Conservation (phyloP, 2,888 invertebrate genomes). For the Tinea semifulvella region DNA sequence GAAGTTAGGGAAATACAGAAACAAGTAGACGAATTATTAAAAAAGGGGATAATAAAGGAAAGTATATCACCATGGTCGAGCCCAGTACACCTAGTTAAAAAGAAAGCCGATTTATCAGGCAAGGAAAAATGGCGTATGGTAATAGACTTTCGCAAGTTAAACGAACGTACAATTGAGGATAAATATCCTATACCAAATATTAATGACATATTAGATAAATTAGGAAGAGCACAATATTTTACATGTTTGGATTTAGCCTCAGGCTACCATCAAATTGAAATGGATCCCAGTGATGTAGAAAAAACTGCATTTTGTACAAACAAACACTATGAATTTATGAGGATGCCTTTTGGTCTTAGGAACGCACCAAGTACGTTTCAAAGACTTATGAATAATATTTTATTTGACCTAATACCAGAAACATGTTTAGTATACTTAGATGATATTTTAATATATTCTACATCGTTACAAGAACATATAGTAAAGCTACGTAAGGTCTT, state of each 20-base stretch:
- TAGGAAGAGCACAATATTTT: slow-evolving; percentile 20
- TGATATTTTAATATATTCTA: slow-evolving; percentile 23
- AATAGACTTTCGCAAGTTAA: slow-evolving; percentile 22
- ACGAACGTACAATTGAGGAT: slow-evolving; percentile 23
- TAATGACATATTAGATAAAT: slow-evolving; percentile 22
- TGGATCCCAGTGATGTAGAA: slow-evolving; percentile 19
- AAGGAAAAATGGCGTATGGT: slow-evolving; percentile 22
- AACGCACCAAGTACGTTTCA: slow-evolving; percentile 29
- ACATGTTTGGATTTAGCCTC: slow-evolving; percentile 15
- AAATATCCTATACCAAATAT: slow-evolving; percentile 25
- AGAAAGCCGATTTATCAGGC: slow-evolving; percentile 22
- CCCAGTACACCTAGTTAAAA: slow-evolving; percentile 22
- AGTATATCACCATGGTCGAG: slow-evolving; percentile 22
- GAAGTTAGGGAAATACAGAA: slow-evolving; percentile 21
- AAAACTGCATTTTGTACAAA: slow-evolving; percentile 26
- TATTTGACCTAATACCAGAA: slow-evolving; percentile 21
- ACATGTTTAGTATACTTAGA: slow-evolving; percentile 25
- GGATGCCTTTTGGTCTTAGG: slow-evolving; percentile 25
- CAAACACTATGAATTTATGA: slow-evolving; percentile 23
- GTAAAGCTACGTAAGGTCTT: slow-evolving; percentile 19
- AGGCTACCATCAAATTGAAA: slow-evolving; percentile 16
- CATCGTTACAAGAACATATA: slow-evolving; percentile 20
- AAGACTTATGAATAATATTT: slow-evolving; percentile 26
- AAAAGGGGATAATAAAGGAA: slow-evolving; percentile 21
- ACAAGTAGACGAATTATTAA: slow-evolving; percentile 21